phyloP scores from a whole-genome alignment of 2,888 invertebrate species.

The Meandrusa payeni region DNA sequence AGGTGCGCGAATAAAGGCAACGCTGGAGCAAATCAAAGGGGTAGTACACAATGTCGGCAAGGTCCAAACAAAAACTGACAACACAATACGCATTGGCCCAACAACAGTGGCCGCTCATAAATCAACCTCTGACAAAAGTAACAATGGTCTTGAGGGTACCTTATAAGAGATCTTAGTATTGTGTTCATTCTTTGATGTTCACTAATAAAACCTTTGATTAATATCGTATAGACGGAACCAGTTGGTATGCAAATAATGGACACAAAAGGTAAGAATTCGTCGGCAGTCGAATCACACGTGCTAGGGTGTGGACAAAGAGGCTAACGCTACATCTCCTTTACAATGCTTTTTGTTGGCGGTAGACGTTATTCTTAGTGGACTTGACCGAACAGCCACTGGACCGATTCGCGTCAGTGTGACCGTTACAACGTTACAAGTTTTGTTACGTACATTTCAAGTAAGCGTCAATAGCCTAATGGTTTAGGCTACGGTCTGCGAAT shows the following conservation, averaged over 20 bases:
- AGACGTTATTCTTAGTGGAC: slow-evolving; percentile 49
- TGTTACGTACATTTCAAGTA: no score
- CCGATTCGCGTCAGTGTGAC: slow-evolving; percentile 27
- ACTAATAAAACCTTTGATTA: slow-evolving; percentile 81
- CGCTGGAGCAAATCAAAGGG: slow-evolving; percentile 70
- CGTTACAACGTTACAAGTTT: no score
- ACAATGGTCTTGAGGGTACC: slow-evolving; percentile 80
- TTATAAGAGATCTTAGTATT: slow-evolving; percentile 80
- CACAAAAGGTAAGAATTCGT: slow-evolving; percentile 58
- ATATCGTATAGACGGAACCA: slow-evolving; percentile 78
- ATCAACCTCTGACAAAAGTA: slow-evolving; percentile 79
- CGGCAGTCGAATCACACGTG: slow-evolving; percentile 75
- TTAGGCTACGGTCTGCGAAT: no score
- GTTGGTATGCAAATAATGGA: slow-evolving; percentile 78
- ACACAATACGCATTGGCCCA: slow-evolving; percentile 75
- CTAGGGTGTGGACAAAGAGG: slow-evolving; percentile 58
- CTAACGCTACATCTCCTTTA: slow-evolving; percentile 70
- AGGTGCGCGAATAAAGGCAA: slow-evolving; percentile 74
- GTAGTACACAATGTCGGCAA: slow-evolving; percentile 76
- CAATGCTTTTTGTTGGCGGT: slow-evolving; percentile 56
- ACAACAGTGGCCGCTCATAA: slow-evolving; percentile 80
- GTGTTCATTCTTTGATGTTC: slow-evolving; percentile 79
- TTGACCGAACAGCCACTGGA: slow-evolving; percentile 33
- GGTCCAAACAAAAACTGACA: slow-evolving; percentile 78
- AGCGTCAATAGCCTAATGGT: no score